Conservation (phyloP, 35 echinoderm and acorn worm species). For the Acanthaster planci region DNA sequence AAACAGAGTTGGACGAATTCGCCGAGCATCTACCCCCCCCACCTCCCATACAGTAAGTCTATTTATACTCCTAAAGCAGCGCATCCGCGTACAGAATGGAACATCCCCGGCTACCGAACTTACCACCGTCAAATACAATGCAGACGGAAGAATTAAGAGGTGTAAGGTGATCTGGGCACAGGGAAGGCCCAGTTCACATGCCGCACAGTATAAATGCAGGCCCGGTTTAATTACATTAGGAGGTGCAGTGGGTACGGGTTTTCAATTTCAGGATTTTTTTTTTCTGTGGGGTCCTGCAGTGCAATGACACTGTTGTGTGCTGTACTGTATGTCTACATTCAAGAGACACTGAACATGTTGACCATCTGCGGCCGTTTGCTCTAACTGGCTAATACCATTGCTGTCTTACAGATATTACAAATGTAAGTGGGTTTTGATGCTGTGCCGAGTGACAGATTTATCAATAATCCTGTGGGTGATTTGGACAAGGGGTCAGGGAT, state of each 20-base stretch:
- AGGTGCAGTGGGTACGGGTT: background rate
- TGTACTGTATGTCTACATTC: background rate
- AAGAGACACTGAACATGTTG: no score
- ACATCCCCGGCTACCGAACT: background rate
- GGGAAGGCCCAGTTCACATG: background rate
- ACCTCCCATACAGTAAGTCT: background rate
- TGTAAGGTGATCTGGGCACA: background rate
- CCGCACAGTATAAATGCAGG: background rate
- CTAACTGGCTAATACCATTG: no score
- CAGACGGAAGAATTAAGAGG: constrained; percentile 17
- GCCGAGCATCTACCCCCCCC: background rate
- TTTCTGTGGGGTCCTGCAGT: constrained; percentile 12
- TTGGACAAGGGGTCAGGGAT: no score
- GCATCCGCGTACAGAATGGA: background rate
- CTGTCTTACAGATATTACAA: no score
- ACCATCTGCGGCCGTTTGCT: no score
- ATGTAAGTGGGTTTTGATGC: no score
- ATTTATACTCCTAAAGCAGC: background rate
- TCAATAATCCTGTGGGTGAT: no score
- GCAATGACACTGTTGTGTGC: background rate
- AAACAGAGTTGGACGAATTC: background rate
- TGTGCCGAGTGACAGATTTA: no score
- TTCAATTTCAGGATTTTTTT: constrained; percentile 1
- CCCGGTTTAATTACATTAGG: constrained; percentile 18
- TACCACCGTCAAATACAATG: constrained; percentile 1